Conservation (phyloP, 1,140 invertebrate genomes). For the Leptinotarsa defecta region DNA sequence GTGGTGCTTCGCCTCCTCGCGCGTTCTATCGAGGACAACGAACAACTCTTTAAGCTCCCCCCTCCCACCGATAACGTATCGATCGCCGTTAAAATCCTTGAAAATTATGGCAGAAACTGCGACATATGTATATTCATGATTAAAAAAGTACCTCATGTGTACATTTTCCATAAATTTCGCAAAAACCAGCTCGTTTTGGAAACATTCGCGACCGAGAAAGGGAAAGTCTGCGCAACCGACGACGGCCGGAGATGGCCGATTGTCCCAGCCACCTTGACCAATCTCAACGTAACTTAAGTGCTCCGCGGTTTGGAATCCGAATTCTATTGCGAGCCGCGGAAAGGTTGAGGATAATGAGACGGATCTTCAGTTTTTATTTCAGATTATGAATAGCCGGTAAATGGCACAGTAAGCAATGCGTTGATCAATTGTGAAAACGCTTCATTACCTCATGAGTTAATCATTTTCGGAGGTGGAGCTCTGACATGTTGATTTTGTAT, state of each 20-base stretch:
- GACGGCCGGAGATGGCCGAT: slow-evolving; percentile 36
- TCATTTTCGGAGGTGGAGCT: slow-evolving; percentile 1
- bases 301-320: slow-evolving; percentile 25
- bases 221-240: slow-evolving; percentile 45
- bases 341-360: not conserved
- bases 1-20: slow-evolving; percentile 38
- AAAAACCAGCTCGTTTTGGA: slow-evolving; percentile 23
- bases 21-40: slow-evolving; percentile 35
- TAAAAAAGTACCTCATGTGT: slow-evolving; percentile 13
- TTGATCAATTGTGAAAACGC: not conserved
- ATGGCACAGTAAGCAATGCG: slow-evolving; percentile 8
- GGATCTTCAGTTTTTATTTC: no score
- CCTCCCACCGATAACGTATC: slow-evolving; percentile 12
- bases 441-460: not conserved
- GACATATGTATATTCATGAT: slow-evolving; percentile 4
- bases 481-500: not conserved
- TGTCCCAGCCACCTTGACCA: slow-evolving; percentile 49
- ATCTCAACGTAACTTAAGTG: slow-evolving; percentile 49
- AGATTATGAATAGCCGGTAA: no score
- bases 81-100: slow-evolving; percentile 25
- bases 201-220: slow-evolving; percentile 34
- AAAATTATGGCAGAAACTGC: slow-evolving; percentile 27
- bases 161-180: slow-evolving; percentile 11
- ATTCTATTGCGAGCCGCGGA: not conserved
- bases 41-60: slow-evolving; percentile 25